Conservation (phyloP, 2,888 invertebrate genomes). For the Harmothoe impar region DNA sequence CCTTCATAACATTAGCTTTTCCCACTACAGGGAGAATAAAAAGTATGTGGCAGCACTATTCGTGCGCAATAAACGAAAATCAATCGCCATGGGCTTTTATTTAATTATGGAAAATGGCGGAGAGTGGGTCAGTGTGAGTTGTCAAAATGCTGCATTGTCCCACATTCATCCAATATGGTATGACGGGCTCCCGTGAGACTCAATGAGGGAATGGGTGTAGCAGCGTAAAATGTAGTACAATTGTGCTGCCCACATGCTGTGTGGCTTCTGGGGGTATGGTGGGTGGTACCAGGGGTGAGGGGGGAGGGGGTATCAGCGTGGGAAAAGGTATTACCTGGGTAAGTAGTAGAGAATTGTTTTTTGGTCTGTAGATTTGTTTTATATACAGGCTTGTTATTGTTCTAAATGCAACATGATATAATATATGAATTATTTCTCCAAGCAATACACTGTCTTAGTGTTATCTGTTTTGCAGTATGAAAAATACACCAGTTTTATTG, state of each 20-base stretch:
- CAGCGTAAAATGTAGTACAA: neutral
- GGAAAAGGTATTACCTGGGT: neutral
- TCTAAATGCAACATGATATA: no score
- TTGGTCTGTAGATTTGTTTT: no score
- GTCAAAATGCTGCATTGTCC: conserved; percentile 30
- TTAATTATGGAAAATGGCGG: conserved; percentile 8
- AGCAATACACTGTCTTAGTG: no score
- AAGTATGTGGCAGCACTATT: neutral
- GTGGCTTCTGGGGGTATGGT: neutral
- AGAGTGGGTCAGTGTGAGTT: conserved; percentile 14
- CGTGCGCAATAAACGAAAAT: conserved; percentile 39
- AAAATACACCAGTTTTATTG: no score
- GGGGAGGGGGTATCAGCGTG: neutral
- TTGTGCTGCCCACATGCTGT: neutral
- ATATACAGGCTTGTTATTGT: no score
- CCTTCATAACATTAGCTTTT: neutral
- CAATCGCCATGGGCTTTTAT: conserved; percentile 23
- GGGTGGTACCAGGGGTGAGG: neutral
- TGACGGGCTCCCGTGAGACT: neutral
- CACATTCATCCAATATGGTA: neutral
- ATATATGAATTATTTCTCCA: no score
- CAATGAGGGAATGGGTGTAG: neutral
- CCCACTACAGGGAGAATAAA: neutral
- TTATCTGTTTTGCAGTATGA: no score
- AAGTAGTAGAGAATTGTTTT: no score